These are phyloP conservation scores for Drosophila parabipectinata DNA, from an alignment of 1,140 invertebrate species.

Conservation along the genomic window DNA sequence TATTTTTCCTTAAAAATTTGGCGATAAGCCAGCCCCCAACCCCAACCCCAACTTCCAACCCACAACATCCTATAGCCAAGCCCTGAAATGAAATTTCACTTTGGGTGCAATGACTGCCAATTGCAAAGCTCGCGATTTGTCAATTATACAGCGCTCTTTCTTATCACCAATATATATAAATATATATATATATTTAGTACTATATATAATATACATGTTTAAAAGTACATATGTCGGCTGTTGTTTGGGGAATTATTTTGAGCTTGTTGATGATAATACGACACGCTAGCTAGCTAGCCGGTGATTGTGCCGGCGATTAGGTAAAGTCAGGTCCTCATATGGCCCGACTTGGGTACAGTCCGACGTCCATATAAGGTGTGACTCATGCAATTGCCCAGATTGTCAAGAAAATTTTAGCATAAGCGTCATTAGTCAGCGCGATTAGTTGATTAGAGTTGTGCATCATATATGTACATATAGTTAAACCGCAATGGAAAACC, in stretches of 20 bases:
- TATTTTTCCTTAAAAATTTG: background rate
- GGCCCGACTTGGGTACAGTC: too few species aligned
- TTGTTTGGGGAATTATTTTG: slow-evolving; percentile 27
- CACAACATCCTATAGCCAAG: background rate
- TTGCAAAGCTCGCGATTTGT: background rate
- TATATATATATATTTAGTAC: background rate
- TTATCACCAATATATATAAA: slow-evolving; percentile 25
- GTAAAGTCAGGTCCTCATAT: slow-evolving; percentile 9
- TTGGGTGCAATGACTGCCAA: slow-evolving; percentile 1
- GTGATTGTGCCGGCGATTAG: slow-evolving; percentile 44
- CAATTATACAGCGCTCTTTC: background rate
- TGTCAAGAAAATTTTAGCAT: slow-evolving; percentile 32
- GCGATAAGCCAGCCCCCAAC: background rate
- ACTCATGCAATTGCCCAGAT: slow-evolving; percentile 12
- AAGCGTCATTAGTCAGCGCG: slow-evolving; percentile 34
- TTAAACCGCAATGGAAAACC: too few species aligned
- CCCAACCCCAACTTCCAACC: too few species aligned
- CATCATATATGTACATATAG: background rate
- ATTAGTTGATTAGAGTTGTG: background rate
- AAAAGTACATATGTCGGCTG: slow-evolving; percentile 18
- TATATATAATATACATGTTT: background rate
- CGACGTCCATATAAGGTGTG: background rate
- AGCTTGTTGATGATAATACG: slow-evolving; percentile 35
- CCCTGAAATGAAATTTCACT: background rate
- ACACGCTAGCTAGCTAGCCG: slow-evolving; percentile 21